Conservation (phyloP, 2,888 invertebrate genomes). For the Graphium colonna region DNA sequence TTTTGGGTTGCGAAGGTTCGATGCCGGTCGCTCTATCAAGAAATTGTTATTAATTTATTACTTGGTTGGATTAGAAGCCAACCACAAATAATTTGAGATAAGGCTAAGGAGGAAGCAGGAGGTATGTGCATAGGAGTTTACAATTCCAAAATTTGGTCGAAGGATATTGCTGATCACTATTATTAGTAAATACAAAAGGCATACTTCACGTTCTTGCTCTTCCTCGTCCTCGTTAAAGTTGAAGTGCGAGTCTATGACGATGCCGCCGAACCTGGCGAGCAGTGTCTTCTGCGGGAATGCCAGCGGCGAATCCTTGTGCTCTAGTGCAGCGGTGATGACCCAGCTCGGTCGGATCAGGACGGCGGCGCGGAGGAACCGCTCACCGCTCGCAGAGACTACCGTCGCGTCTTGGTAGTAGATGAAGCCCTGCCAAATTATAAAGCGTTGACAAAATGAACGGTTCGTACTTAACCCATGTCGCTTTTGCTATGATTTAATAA, state of each 20-base stretch:
- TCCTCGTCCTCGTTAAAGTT: conserved; percentile 66
- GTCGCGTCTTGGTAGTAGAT: conserved; percentile 61
- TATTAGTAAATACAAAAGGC: too few relatives aligned
- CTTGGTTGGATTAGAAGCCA: too few relatives aligned
- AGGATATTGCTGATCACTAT: too few relatives aligned
- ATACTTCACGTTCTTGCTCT: conserved; percentile 69
- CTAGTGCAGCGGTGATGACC: conserved; percentile 56
- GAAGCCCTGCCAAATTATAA: conserved; percentile 47
- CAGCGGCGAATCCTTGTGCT: conserved; percentile 37
- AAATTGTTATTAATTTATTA: too few relatives aligned
- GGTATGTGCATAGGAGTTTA: too few relatives aligned
- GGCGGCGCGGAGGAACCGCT: conserved; percentile 52
- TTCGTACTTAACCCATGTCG: too few relatives aligned
- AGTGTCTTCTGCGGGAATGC: conserved; percentile 62
- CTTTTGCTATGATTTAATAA: too few relatives aligned
- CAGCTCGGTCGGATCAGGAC: conserved; percentile 55
- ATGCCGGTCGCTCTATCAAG: too few relatives aligned
- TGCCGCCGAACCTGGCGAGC: conserved; percentile 60
- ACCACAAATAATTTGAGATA: too few relatives aligned
- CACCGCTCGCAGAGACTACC: conserved; percentile 43
- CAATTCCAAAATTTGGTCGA: conserved; percentile 2
- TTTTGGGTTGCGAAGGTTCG: too few relatives aligned
- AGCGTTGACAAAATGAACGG: neutral
- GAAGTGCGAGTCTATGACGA: conserved; percentile 51
- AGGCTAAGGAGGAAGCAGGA: too few relatives aligned